A percentile compares a stretch with the other conserved stretches of the same genome.
phyloP scores from a whole-genome alignment of 1,140 invertebrate genomes.

The Tyrophagus putrescentiae region DNA sequence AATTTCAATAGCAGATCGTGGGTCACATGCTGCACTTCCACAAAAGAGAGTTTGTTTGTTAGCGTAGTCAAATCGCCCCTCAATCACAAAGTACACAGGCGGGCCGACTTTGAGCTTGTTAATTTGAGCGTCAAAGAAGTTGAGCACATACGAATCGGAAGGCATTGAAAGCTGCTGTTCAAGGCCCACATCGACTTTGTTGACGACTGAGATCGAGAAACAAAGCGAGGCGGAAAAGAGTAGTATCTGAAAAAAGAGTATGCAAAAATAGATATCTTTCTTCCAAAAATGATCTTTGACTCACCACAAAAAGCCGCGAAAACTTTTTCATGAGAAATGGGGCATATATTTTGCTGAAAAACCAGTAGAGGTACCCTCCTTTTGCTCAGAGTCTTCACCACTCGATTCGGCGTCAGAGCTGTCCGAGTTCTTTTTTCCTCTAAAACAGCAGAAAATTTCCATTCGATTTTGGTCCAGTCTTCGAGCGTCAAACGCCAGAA shows the following conservation, averaged over 20 bases:
- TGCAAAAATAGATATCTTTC: too few species aligned
- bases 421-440: conserved; percentile 2
- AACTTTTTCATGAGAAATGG: conserved; percentile 64
- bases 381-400: neutral
- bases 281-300: too few species aligned
- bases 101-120: conserved; percentile 63
- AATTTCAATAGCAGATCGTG: conserved; percentile 66
- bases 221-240: conserved; percentile 82
- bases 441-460: conserved; percentile 23
- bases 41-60: conserved; percentile 59
- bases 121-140: conserved; percentile 58
- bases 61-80: conserved; percentile 55
- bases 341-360: conserved; percentile 72
- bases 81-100: conserved; percentile 79
- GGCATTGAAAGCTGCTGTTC: conserved; percentile 81
- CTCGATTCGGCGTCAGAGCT: neutral
- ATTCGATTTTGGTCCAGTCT: conserved; percentile 45
- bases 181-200: conserved; percentile 65
- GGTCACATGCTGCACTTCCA: conserved; percentile 51
- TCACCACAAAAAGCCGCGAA: conserved; percentile 41
- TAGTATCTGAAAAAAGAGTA: conserved; percentile 32
- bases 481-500: conserved; percentile 70
- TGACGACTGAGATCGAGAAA: conserved; percentile 63
- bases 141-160: conserved; percentile 65
- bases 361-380: conserved; percentile 63